Percentiles rank a stretch among this genome's conserved stretches.
Conservation (phyloP, 2,888 invertebrate genomes). For the Mythimna impura region DNA sequence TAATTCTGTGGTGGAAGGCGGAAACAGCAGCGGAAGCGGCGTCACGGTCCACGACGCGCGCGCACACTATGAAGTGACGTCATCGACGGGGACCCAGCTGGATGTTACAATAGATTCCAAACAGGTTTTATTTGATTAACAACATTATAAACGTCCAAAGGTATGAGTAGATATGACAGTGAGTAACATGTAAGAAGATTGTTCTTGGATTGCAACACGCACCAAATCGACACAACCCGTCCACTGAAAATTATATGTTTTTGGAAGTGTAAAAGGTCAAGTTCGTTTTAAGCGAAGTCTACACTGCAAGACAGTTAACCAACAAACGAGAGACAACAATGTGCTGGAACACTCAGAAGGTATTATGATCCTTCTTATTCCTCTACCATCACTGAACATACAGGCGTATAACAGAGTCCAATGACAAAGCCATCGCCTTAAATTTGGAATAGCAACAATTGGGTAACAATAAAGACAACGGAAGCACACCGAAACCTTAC, state of each 20-base stretch:
- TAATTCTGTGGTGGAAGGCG: slow-evolving; percentile 85
- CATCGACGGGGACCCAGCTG: slow-evolving; percentile 73
- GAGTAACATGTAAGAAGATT: not conserved
- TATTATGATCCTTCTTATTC: not conserved
- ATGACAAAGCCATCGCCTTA: slow-evolving; percentile 13
- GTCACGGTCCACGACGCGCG: slow-evolving; percentile 84
- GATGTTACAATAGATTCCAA: slow-evolving; percentile 60
- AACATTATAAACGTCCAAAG: slow-evolving; percentile 38
- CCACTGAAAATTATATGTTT: not conserved
- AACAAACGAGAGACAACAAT: not conserved
- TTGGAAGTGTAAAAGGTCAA: slow-evolving; percentile 33
- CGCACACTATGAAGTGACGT: slow-evolving; percentile 83
- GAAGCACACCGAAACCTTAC: slow-evolving; percentile 39
- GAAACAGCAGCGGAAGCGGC: slow-evolving; percentile 87
- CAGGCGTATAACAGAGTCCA: not conserved
- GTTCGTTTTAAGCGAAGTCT: slow-evolving; percentile 10
- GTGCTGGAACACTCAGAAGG: not conserved
- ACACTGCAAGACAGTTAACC: not conserved
- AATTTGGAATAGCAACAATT: slow-evolving; percentile 38
- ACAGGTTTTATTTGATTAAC: slow-evolving; percentile 58
- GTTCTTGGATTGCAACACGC: not conserved
- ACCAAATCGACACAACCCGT: slow-evolving; percentile 14
- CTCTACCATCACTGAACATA: not conserved
- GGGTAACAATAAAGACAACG: slow-evolving; percentile 32
- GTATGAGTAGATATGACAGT: not conserved